Base-by-base conservation (phyloP, 1,140 invertebrate genomes). In the Nymphalis io region DNA sequence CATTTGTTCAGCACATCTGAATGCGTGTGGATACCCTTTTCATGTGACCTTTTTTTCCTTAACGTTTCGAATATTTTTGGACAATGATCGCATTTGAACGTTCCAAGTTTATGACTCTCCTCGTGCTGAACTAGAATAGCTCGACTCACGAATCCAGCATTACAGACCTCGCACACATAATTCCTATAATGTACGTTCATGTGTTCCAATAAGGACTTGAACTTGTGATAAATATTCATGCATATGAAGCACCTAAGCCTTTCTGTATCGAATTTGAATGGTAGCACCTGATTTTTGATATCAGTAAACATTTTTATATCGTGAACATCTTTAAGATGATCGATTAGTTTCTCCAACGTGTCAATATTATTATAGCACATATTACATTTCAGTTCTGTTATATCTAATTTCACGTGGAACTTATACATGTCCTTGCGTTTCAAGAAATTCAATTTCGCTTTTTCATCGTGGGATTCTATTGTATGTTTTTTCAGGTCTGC, bases 121-220 rank as follows among this genome's bases (percentile, higher is more conserved):
- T 42, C 61, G 67, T 89, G 87, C 3, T 68, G 68, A 0, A 60
- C 46, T 12, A 89, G 63, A 0, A 76, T 79, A 5, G 53, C 64
- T 11, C 73, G 73, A n/a, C 73, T 85, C 2, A 87, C 77, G 48
- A 83, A 89, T 1, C 83, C 84, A 0, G 82, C 75, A 8, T 80
- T 78, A 46, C 87, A 89, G 8, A 69, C 70, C 5, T 81, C 78
- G 21, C 87, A 89, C 44, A 86, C 69, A 60, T 78, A 84, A 68
- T 87, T 87, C 20, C 78, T 78, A 53, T 76, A 87, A 58, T 89
- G 87, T 0, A 69, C 61, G 57, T 89, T 86, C 84, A 89, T 87
- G 53, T 90, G 88, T 11, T 87, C 79, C 13, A 78, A 61, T 0
- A 88, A 46, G 10, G 78, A 72, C 40, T 86, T 84, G 16, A 88